Percentiles rank a stretch among this genome's conserved stretches.
Conservation (phyloP, 1,140 invertebrate genomes). For the Aphaenogaster rudis region DNA sequence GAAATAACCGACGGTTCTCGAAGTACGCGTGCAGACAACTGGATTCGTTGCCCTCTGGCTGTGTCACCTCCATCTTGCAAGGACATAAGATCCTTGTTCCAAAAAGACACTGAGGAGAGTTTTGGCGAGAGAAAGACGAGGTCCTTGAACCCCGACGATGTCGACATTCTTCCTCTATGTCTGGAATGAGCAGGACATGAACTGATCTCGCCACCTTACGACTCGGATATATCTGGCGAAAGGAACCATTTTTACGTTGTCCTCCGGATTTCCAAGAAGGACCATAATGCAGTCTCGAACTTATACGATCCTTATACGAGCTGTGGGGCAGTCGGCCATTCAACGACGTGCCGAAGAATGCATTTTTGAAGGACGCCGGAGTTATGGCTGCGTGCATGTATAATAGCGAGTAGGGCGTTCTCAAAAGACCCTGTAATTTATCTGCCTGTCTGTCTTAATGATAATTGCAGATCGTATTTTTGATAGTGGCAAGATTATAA, state of each 20-base stretch:
- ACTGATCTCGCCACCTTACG: neutral
- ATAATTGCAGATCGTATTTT: neutral
- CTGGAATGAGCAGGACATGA: constrained; percentile 37
- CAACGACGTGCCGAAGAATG: constrained; percentile 12
- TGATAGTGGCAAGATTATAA: neutral
- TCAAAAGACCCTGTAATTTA: neutral
- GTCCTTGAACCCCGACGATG: constrained; percentile 50
- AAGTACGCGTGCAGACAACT: constrained; percentile 8
- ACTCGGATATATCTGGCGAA: constrained; percentile 19
- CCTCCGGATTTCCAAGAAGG: constrained; percentile 16
- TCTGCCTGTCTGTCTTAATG: neutral
- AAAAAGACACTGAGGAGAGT: constrained; percentile 38
- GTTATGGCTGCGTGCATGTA: neutral
- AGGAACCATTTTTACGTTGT: neutral
- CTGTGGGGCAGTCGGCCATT: constrained; percentile 41
- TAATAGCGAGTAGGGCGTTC: neutral
- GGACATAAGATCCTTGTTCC: constrained; percentile 53
- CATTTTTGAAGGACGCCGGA: constrained; percentile 15
- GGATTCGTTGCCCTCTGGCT: constrained; percentile 23
- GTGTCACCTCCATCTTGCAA: constrained; percentile 33
- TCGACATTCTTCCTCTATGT: constrained; percentile 40
- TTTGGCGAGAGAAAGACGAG: constrained; percentile 9
- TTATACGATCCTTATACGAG: constrained; percentile 13
- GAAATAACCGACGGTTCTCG: neutral
- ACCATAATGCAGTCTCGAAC: constrained; percentile 35